Conservation (phyloP, 2,888 invertebrate genomes). For the Creontiades dilutus region DNA sequence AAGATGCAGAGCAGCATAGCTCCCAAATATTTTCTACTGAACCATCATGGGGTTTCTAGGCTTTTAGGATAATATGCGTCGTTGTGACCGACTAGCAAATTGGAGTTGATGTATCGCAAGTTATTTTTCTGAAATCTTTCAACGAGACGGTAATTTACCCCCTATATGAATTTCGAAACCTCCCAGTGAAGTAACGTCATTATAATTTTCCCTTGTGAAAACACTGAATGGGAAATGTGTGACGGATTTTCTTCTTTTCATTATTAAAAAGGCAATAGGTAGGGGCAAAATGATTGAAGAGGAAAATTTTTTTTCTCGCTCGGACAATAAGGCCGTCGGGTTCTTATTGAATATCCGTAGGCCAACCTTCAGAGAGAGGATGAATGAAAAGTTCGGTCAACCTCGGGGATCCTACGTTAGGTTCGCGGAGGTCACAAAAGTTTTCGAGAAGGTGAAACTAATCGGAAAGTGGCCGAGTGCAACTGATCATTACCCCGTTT, state of each 20-base stretch:
- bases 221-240: background rate
- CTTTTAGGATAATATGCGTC: too few relatives aligned
- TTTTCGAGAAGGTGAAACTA: background rate
- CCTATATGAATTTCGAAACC: background rate
- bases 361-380: background rate
- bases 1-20: too few relatives aligned
- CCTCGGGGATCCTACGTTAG: background rate
- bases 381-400: background rate
- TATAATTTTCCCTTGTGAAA: background rate
- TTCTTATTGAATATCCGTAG: background rate
- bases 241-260: background rate
- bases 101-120: too few relatives aligned
- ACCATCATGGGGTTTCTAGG: too few relatives aligned
- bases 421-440: background rate
- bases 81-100: too few relatives aligned
- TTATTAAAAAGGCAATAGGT: background rate
- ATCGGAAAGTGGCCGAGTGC: background rate
- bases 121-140: background rate
- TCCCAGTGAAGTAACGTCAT: background rate
- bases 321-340: background rate
- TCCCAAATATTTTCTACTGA: too few relatives aligned
- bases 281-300: background rate
- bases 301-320: background rate
- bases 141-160: background rate
- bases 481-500: background rate